Evolutionary conservation across 1,140 invertebrate genomes (phyloP), one percentile per base, ranked within the genome.

Genomic region (Drosophila funebris): DNA sequence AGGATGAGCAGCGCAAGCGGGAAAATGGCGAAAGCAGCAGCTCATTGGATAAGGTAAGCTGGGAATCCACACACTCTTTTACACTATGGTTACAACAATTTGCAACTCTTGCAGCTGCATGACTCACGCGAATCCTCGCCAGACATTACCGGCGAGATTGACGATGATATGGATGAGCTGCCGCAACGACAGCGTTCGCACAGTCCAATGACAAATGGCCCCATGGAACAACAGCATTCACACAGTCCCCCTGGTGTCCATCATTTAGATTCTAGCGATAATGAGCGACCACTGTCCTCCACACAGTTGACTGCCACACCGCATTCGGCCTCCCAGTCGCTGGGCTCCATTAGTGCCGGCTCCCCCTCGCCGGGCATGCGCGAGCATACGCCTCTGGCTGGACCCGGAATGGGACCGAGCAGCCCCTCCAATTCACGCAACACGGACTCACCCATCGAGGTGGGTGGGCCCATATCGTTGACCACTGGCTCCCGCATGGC

Each of bases 1-100:
- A 97, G 93, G 97, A 98, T 89, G 97, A 98, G 90, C 96, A 97
- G 91, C 92, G 96, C 56, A 97, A 97, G 90, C 93, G 96, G 22
- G 96, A 97, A 74, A 96, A 95, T 46, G 94, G 94, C 48, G 94
- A 95, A 14, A 92, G 94, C 31, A 92, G 93, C 71, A 79, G 90
- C 29, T 91, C 94, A 39, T 92, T 93, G 57, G 93, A 93, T 24
- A 92, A 92, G 82, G 80, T 90, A 73, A 77, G 50, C 9, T 4
- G 9, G 1, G 18, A 2, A 11, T 0, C n/a, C 24, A 9, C 20
- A n/a, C 0, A 5, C 24, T 6, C 11, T n/a, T n/a, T 11, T n/a
- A 5, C 3, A 13, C n/a, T 29, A 33, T 29, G 4, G 13, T 14
- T 24, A 27, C 8, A 6, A 4, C 1, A 22, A 56, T 0, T 11